A percentile compares a stretch with the other conserved stretches of the same genome.
Evolutionary conservation across 2,888 invertebrate genomes (phyloP).

Genomic region (Drosophila multiciliata): DNA sequence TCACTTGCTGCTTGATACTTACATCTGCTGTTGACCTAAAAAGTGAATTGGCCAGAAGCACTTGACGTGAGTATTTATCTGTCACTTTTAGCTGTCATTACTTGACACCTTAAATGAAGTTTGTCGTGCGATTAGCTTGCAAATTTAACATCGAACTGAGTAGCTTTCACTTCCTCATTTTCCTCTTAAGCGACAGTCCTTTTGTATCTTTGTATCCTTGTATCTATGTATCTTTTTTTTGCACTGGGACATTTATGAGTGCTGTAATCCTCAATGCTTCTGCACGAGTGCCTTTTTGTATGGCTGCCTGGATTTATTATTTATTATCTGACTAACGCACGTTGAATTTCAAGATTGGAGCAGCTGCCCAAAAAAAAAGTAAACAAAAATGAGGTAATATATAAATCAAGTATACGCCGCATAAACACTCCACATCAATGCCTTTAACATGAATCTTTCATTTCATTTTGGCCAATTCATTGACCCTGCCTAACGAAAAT

Average conservation of each 20-base stretch:
- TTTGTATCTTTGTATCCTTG: not conserved
- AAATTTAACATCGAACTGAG: not conserved
- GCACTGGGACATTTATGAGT: slow-evolving; percentile 18
- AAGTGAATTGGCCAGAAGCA: not conserved
- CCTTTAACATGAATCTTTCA: slow-evolving; percentile 63
- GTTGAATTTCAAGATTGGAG: slow-evolving; percentile 8
- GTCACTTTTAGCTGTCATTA: slow-evolving; percentile 5
- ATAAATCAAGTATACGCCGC: slow-evolving; percentile 48
- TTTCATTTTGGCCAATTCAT: slow-evolving; percentile 21
- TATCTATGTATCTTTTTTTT: not conserved
- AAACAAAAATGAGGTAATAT: not conserved
- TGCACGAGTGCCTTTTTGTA: slow-evolving; percentile 10
- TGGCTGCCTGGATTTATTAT: slow-evolving; percentile 36
- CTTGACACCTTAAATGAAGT: not conserved
- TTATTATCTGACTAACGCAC: slow-evolving; percentile 21
- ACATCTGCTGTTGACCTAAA: not conserved
- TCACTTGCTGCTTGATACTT: not conserved
- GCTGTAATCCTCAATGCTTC: slow-evolving; percentile 33
- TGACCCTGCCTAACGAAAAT: not conserved
- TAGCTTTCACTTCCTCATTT: not conserved
- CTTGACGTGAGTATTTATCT: slow-evolving; percentile 35
- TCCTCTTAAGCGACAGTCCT: not conserved
- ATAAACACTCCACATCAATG: slow-evolving; percentile 44
- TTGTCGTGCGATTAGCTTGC: slow-evolving; percentile 4
- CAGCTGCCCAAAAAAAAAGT: not conserved